phyloP scores from a whole-genome alignment of 2,113 vertebrate genomes.

The Phyllopteryx taeniolatus region DNA sequence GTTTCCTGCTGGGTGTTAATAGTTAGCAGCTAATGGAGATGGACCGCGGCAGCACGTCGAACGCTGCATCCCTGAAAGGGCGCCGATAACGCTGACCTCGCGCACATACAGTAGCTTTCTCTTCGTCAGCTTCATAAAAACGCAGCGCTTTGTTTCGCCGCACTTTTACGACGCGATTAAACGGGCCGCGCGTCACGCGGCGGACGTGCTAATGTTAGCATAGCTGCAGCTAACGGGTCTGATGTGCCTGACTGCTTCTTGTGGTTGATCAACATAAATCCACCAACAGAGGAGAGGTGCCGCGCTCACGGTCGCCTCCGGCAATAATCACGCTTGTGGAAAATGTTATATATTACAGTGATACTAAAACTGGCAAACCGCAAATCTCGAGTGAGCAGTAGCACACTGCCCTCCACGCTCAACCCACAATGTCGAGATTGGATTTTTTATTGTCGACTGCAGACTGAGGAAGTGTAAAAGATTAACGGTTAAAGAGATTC shows the following conservation, averaged over 20 bases:
- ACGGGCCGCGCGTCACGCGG: not conserved
- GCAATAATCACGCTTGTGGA: constrained; percentile 9
- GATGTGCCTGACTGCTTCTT: not conserved
- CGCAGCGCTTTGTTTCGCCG: not conserved
- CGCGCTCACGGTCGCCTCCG: not conserved
- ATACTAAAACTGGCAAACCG: constrained; percentile 11
- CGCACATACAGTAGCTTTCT: not conserved
- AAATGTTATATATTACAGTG: not conserved
- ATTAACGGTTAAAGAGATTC: constrained; percentile 14
- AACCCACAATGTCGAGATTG: constrained; percentile 6
- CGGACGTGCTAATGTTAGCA: constrained; percentile 3
- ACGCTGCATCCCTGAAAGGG: not conserved
- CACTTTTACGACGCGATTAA: constrained; percentile 7
- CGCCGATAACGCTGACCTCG: not conserved
- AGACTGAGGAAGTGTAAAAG: constrained; percentile 1
- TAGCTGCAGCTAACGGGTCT: not conserved
- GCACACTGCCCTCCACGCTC: not conserved
- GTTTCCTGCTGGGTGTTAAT: not conserved
- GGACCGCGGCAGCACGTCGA: not conserved
- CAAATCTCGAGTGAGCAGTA: constrained; percentile 4
- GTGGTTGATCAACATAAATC: constrained; percentile 1
- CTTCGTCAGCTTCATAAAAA: constrained; percentile 1
- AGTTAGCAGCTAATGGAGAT: constrained; percentile 11
- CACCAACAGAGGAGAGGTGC: not conserved
- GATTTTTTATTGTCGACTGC: constrained; percentile 7